Base-by-base conservation (phyloP, 2,797 vertebrate genomes). In the Balearica regulorum region DNA sequence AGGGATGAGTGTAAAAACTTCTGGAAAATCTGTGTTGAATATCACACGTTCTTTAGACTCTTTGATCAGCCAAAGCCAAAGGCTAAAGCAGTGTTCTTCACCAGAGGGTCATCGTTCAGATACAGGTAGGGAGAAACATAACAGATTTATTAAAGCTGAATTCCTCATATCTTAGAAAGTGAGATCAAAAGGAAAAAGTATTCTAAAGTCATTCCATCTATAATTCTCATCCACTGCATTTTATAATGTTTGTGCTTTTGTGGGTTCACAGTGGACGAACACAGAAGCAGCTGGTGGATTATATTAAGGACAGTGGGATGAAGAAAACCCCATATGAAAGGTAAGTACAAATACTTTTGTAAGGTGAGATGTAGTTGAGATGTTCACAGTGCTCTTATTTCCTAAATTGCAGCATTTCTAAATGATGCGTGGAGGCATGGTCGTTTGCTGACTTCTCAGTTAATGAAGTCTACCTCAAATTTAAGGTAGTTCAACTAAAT, bases 21-120 rank as follows among this genome's bases (percentile, higher is more conserved):
- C 96, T 99, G 99, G 99, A 99, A 99, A 98, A 99, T 99, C 96
- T 99, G 99, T 93, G 99, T 99, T 84, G 99, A 99, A 55, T 98
- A 99, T 95, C 99, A 99, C 91, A 99, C 99, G 0, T 99, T 99
- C 95, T 99, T 99, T 94, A 99, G 99, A 55, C 98, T 99, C 65
- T 98, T 99, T 18, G 99, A 99, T 94, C 99, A 99, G 93, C 99
- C 99, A 5, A 98, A 98, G 88, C 99, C 99, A 84, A 99, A 98
- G 96, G 97, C 99, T 86, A 99, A 99, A 98, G 97, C 99, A 6
- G 97, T 99, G 77, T 97, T 99, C 94, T 99, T 99, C 97, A 99
- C 98, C 76, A 97, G 99, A 94, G 99, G 99, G n/a, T 99, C 99
- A 15, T 99, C 99, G 2, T 99, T 99, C 98, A 98, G 99, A 99